phyloP scores from a whole-genome alignment of 2,797 vertebrate species.

The Helicolenus hilgendorfi region DNA sequence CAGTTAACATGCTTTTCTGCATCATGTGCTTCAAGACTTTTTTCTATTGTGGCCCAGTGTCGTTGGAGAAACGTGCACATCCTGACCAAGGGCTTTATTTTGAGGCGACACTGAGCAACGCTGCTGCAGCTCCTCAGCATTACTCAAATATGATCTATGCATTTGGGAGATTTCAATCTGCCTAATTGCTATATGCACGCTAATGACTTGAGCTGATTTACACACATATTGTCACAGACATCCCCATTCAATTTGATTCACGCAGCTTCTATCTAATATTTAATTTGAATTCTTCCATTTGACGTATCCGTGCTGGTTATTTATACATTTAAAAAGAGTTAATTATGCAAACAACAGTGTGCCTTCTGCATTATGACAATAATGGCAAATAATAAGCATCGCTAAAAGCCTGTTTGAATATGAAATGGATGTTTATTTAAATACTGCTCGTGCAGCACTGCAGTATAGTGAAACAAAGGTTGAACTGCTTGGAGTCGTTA shows the following conservation, averaged over 20 bases:
- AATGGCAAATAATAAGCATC: not conserved
- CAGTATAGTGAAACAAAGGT: not conserved
- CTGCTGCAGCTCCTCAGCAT: not conserved
- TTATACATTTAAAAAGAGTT: not conserved
- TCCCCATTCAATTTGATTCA: not conserved
- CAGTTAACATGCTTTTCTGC: not conserved
- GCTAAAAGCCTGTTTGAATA: not conserved
- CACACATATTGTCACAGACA: not conserved
- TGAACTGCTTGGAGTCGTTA: not conserved
- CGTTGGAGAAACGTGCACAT: not conserved
- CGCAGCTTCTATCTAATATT: not conserved
- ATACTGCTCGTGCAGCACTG: not conserved
- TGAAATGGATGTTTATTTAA: not conserved
- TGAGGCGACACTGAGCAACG: not conserved
- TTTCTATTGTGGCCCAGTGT: not conserved
- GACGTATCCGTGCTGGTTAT: not conserved
- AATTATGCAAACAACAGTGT: not conserved
- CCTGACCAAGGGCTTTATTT: not conserved
- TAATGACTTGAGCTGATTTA: slow-evolving; percentile 19
- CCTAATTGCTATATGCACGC: not conserved
- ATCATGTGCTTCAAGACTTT: not conserved
- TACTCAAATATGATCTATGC: slow-evolving; percentile 8
- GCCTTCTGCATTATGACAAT: not conserved
- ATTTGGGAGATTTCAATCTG: slow-evolving; percentile 5
- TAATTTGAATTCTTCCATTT: not conserved